Evolutionary conservation across 2,797 vertebrate genomes (phyloP).

Genomic region (Glyptemys insculpta): DNA sequence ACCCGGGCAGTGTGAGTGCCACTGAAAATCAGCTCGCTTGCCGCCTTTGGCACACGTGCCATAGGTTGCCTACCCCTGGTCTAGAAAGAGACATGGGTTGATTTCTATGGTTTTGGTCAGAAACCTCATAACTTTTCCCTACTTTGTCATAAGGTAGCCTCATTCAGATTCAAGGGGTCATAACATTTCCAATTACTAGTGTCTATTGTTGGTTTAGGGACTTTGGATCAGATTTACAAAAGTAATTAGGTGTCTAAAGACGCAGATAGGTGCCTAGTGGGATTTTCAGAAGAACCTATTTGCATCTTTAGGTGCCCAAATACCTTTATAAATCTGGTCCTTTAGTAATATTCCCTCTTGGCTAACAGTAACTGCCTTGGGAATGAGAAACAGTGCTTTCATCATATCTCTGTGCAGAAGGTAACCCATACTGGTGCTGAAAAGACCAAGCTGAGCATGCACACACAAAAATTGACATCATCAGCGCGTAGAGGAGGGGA

Average conservation of each 20-base stretch:
- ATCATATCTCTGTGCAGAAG: not conserved
- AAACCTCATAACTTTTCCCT: not conserved
- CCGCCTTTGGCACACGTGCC: too few relatives aligned
- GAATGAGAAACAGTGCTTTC: not conserved
- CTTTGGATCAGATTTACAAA: not conserved
- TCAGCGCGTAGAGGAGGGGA: not conserved
- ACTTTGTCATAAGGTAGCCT: not conserved
- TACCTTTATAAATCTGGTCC: not conserved
- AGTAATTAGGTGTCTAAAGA: not conserved
- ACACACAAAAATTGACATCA: not conserved
- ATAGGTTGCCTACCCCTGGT: too few relatives aligned
- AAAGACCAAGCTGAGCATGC: not conserved
- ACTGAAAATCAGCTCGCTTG: too few relatives aligned
- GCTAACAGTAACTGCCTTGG: not conserved
- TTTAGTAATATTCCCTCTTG: not conserved
- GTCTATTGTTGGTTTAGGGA: not conserved
- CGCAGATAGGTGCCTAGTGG: not conserved
- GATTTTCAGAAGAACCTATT: not conserved
- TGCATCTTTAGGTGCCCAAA: not conserved
- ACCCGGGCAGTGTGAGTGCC: too few relatives aligned
- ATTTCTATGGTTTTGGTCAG: not conserved
- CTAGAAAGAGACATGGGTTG: not conserved
- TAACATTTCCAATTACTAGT: not conserved
- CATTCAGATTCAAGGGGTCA: not conserved
- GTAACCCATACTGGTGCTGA: not conserved